Evolutionary conservation across 2,888 invertebrate genomes (phyloP).

Genomic region (Troides aeacus): DNA sequence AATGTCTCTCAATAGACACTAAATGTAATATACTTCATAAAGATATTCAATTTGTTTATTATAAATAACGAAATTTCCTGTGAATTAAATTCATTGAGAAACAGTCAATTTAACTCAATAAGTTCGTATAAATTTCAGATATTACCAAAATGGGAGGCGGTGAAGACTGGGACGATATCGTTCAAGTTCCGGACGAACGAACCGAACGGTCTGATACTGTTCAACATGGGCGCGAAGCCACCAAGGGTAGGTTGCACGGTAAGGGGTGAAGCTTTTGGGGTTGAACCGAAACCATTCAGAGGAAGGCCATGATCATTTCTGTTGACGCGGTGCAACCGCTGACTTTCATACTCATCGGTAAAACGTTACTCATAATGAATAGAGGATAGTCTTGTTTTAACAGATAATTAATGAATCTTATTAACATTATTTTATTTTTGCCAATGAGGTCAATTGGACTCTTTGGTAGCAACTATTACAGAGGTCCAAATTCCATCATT

Average conservation of each 20-base stretch:
- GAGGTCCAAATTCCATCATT: no score
- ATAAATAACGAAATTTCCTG: no score
- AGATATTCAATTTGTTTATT: no score
- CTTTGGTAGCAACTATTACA: no score
- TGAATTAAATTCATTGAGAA: no score
- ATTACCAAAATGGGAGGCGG: constrained; percentile 94
- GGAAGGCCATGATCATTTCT: constrained; percentile 47
- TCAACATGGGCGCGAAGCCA: constrained; percentile 91
- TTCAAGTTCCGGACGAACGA: constrained; percentile 98
- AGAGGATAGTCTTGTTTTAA: constrained; percentile 31
- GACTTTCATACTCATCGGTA: constrained; percentile 16
- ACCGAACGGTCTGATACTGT: constrained; percentile 94
- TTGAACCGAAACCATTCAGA: constrained; percentile 52
- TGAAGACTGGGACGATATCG: constrained; percentile 92
- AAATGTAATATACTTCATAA: no score
- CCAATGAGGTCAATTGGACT: no score
- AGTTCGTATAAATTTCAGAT: constrained; percentile 75
- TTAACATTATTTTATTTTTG: background rate
- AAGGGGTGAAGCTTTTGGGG: constrained; percentile 81
- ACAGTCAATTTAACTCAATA: background rate
- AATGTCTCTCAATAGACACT: no score
- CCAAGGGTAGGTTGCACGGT: constrained; percentile 86
- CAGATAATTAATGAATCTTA: constrained; percentile 27
- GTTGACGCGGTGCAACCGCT: constrained; percentile 12
- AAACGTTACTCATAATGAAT: constrained; percentile 19